phyloP scores from a whole-genome alignment of 2,113 vertebrate species.

The Prunella fulvescens region DNA sequence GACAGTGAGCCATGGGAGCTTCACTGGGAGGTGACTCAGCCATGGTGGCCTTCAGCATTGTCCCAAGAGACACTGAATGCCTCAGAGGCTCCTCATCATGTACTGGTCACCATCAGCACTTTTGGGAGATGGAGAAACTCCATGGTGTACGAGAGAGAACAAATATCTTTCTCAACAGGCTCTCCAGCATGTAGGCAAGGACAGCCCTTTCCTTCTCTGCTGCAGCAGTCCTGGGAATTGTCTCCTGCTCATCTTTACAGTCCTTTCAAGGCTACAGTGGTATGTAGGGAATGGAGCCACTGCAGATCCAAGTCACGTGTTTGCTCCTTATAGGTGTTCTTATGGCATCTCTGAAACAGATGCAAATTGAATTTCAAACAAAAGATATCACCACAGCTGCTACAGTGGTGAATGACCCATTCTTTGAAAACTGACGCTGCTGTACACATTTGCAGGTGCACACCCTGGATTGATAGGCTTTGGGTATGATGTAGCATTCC shows the following conservation, averaged over 20 bases:
- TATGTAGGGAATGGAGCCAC: not conserved
- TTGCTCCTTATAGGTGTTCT: not conserved
- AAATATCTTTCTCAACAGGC: not conserved
- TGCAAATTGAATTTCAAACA: slow-evolving; percentile 58
- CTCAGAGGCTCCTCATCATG: not conserved
- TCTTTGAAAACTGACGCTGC: not conserved
- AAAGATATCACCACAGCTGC: not conserved
- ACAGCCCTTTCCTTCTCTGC: not conserved
- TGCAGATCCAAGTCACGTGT: not conserved
- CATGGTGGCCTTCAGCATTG: not conserved
- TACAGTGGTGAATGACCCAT: not conserved
- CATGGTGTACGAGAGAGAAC: not conserved
- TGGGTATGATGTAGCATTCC: not conserved
- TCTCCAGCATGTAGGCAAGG: not conserved
- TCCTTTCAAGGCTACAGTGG: not conserved
- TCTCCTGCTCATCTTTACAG: not conserved
- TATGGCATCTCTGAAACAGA: slow-evolving; percentile 16
- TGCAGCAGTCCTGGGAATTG: not conserved
- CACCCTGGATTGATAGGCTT: not conserved
- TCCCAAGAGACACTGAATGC: not conserved
- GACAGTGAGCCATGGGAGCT: rapidly evolving
- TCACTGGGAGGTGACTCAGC: not conserved
- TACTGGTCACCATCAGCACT: not conserved
- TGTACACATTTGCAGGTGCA: not conserved
- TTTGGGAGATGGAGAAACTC: not conserved